Base-by-base conservation (phyloP, 2,113 vertebrate species). In the Mormoops blainvillei region DNA sequence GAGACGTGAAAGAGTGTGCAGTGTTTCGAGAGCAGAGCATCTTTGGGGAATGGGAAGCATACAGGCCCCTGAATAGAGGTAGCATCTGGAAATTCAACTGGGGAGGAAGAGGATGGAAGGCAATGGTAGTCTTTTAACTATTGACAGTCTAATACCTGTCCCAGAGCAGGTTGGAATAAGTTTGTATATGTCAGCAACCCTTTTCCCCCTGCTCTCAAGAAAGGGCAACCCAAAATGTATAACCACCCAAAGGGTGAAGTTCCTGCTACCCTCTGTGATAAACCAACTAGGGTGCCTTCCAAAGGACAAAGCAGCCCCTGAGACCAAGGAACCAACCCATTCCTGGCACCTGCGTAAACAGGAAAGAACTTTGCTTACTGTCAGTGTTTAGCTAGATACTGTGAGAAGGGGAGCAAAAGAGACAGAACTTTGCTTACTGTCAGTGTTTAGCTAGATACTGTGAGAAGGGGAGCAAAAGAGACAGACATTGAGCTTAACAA, bases 1-100 rank as follows among this genome's bases (percentile, higher is more conserved):
- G 31, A 80, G 33, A 31, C 16, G 0, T 3, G 4, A 43, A 48
- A 78, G 19, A 43, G 11, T 1, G 0, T 0, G 15, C 4, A 33
- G 52, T 16, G 15, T n/a, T 36, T 63, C 67, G 13, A 83, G 54
- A 73, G 12, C 18, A 36, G 26, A 15, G 24, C 9, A 18, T 26
- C 19, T 36, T 14, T 2, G 20, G 9, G 14, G 24, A 81, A 33
- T 76, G 7, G 67, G 41, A n/a, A 58, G 12, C 1, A 0, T 6
- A 10, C 2, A 28, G 15, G 36, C 5, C 5, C 12, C 10, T 74
- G 38, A 50, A 36, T 5, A 36, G 14, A 71, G 26, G 28, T 5
- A 19, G 12, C 28, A 28, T 5, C 26, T 19, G 3, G 13, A 71
- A 67, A 43, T 11, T 33, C 70, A 54, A 36, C 26, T 68, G 45